These are phyloP conservation scores for Naja naja DNA, from an alignment of 2,113 vertebrate genomes.

Conservation along the genomic window DNA sequence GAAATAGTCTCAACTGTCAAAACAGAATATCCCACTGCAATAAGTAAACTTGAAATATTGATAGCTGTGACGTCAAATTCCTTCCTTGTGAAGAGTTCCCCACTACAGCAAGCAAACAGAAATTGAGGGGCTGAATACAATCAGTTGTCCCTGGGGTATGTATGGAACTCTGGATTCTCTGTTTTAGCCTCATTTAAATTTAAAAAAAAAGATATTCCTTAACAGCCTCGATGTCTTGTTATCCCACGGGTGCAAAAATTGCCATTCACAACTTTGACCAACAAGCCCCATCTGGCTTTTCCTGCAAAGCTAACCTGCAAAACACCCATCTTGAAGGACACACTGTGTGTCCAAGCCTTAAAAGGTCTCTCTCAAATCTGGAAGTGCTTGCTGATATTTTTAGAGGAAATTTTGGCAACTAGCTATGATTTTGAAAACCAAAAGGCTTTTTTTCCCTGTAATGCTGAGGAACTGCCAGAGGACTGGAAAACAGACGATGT, in stretches of 20 bases:
- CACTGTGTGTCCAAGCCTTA: neutral
- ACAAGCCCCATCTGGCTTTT: constrained; percentile 25
- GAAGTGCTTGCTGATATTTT: neutral
- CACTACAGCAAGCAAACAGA: constrained; percentile 56
- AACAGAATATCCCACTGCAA: constrained; percentile 46
- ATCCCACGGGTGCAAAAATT: constrained; percentile 39
- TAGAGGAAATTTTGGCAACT: neutral
- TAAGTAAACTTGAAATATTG: constrained; percentile 66
- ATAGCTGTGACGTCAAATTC: constrained; percentile 53
- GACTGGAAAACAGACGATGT: neutral
- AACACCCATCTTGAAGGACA: neutral
- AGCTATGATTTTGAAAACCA: neutral
- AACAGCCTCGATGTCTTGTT: constrained; percentile 30
- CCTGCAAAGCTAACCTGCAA: constrained; percentile 28
- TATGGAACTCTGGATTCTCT: constrained; percentile 54
- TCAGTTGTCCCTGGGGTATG: constrained; percentile 58
- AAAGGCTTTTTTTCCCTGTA: neutral
- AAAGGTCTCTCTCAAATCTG: constrained; percentile 22
- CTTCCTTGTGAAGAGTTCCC: constrained; percentile 57
- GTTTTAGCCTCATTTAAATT: constrained; percentile 51
- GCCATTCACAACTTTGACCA: constrained; percentile 47
- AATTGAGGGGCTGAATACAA: constrained; percentile 50
- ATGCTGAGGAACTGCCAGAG: neutral
- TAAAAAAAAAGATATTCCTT: neutral
- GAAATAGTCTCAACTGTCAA: constrained; percentile 55